Conservation (phyloP, 2,113 vertebrate species). For the Tiliqua scincoides region DNA sequence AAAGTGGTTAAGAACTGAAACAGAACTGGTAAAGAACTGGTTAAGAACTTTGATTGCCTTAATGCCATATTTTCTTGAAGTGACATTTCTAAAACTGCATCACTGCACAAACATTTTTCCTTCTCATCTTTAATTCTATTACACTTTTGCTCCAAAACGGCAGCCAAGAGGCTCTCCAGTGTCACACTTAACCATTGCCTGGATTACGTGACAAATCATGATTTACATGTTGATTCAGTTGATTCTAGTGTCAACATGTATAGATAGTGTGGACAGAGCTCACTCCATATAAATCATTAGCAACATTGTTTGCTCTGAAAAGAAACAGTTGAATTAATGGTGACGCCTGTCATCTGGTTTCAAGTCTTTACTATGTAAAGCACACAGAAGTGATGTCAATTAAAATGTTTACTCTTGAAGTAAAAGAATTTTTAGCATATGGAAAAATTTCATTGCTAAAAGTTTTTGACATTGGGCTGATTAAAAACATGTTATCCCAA, state of each 20-base stretch:
- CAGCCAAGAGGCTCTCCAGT: neutral
- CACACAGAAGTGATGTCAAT: constrained; percentile 48
- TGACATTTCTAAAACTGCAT: constrained; percentile 21
- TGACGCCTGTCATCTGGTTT: constrained; percentile 43
- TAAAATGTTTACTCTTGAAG: constrained; percentile 63
- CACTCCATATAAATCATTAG: constrained; percentile 30
- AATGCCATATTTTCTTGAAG: neutral
- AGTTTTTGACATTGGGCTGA: constrained; percentile 42
- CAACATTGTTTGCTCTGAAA: constrained; percentile 40
- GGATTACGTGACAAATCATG: neutral
- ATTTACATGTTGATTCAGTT: too few relatives aligned
- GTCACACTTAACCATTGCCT: neutral
- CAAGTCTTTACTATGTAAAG: constrained; percentile 30
- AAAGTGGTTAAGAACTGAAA: neutral
- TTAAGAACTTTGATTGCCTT: neutral
- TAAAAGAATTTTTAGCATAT: constrained; percentile 50
- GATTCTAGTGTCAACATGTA: constrained; percentile 7
- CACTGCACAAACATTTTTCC: constrained; percentile 24
- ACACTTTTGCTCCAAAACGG: constrained; percentile 8
- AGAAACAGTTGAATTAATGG: constrained; percentile 50
- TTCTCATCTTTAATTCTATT: constrained; percentile 28
- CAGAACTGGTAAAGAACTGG: too few relatives aligned
- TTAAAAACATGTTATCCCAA: constrained; percentile 38
- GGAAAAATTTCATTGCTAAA: constrained; percentile 54
- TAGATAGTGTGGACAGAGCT: constrained; percentile 51